Conservation (phyloP, 1,140 invertebrate genomes). For the Hyles euphorbiae region DNA sequence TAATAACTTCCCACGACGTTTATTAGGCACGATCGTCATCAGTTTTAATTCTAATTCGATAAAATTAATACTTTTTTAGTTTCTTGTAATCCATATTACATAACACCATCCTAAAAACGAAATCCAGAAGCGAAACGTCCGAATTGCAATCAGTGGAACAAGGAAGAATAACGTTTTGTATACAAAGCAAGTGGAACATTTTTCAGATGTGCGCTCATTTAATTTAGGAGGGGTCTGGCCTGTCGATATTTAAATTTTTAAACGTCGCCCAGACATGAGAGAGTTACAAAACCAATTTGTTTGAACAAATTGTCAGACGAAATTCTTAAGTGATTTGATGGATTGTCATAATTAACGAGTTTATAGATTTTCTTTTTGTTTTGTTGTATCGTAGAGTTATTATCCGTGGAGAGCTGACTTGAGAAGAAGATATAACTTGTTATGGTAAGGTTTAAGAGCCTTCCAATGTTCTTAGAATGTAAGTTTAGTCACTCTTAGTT, state of each 20-base stretch:
- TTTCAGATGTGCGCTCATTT: constrained; percentile 46
- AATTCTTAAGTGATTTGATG: constrained; percentile 15
- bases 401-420: no score
- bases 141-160: constrained; percentile 17
- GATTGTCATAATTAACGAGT: constrained; percentile 20
- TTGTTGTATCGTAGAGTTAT: no score
- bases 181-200: constrained; percentile 28
- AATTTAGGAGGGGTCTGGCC: constrained; percentile 49
- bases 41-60: no score
- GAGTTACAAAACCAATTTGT: constrained; percentile 50
- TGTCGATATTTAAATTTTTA: constrained; percentile 69
- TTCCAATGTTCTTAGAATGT: no score
- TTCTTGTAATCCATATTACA: constrained; percentile 8
- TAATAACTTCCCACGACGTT: no score
- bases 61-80: no score
- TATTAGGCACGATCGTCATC: no score
- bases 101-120: constrained; percentile 17
- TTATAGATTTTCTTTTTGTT: constrained; percentile 22
- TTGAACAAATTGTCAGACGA: constrained; percentile 51
- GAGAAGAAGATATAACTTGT: no score
- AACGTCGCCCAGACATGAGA: constrained; percentile 51
- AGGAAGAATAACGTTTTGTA: constrained; percentile 23
- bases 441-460: no score
- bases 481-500: no score
- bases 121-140: constrained; percentile 22